phyloP scores from a whole-genome alignment of 2,888 invertebrate species.

The Colostygia pectinataria region DNA sequence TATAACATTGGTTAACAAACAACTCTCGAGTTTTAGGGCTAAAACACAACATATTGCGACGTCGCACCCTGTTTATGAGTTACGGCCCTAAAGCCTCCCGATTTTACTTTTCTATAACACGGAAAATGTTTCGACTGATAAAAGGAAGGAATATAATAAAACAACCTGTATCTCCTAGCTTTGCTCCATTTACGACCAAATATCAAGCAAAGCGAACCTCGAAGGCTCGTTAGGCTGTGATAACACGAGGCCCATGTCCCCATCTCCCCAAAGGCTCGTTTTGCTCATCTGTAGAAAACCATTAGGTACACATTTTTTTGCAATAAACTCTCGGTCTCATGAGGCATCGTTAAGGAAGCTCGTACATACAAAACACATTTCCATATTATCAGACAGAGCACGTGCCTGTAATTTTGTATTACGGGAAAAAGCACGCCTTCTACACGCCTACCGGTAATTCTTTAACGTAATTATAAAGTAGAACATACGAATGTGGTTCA shows the following conservation, averaged over 20 bases:
- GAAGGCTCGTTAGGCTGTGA: conserved; percentile 7
- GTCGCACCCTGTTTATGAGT: too few relatives aligned
- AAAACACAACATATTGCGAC: too few relatives aligned
- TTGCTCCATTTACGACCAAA: too few relatives aligned
- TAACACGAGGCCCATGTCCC: conserved; percentile 2
- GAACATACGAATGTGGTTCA: too few relatives aligned
- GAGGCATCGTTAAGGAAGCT: conserved; percentile 19
- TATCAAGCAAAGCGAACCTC: not conserved
- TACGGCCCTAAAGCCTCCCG: too few relatives aligned
- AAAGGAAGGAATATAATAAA: too few relatives aligned
- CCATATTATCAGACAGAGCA: conserved; percentile 16
- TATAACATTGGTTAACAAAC: too few relatives aligned
- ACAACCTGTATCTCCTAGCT: too few relatives aligned
- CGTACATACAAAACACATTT: conserved; percentile 25
- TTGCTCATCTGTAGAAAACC: conserved; percentile 7
- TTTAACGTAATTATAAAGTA: not conserved
- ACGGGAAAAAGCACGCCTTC: not conserved
- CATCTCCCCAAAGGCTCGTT: conserved; percentile 7
- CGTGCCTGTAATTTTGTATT: conserved; percentile 25
- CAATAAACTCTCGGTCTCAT: conserved; percentile 19
- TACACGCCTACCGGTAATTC: conserved; percentile 2
- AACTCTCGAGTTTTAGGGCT: too few relatives aligned
- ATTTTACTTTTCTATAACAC: too few relatives aligned
- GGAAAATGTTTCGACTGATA: too few relatives aligned
- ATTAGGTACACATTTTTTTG: conserved; percentile 22